phyloP scores from a whole-genome alignment of 1,140 invertebrate species.

The Atta cephalotes region DNA sequence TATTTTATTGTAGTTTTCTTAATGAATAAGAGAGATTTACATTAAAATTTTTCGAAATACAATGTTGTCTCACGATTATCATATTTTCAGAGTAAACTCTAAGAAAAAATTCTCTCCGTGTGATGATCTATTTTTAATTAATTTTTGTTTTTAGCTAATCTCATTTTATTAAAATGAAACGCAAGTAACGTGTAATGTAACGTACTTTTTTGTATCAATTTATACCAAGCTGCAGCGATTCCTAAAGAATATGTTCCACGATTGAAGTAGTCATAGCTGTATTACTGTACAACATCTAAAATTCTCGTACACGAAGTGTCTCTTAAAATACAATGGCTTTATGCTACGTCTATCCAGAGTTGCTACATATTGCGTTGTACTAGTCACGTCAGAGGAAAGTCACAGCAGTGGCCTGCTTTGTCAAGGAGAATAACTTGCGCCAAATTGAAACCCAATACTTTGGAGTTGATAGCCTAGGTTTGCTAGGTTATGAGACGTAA shows the following conservation, averaged over 20 bases:
- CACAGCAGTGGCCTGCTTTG: neutral
- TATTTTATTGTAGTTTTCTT: too few species aligned
- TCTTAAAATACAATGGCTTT: conserved; percentile 10
- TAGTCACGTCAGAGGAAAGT: neutral
- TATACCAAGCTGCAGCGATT: too few species aligned
- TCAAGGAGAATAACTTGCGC: neutral
- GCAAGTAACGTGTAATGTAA: neutral
- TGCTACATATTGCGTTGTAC: neutral
- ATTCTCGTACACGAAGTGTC: neutral
- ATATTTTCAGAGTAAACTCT: too few species aligned
- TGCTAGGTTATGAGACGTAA: conserved; percentile 56
- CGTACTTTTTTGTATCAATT: neutral
- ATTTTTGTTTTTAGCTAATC: neutral
- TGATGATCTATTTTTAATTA: neutral
- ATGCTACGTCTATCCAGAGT: neutral
- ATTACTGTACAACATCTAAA: conserved; percentile 1
- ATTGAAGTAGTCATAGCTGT: neutral
- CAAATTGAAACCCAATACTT: conserved; percentile 66
- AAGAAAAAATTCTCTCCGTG: too few species aligned
- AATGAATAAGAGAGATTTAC: too few species aligned
- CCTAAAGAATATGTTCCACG: neutral
- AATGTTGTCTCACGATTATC: too few species aligned
- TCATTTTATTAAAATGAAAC: neutral
- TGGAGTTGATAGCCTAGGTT: neutral
- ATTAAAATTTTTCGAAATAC: too few species aligned